phyloP scores from a whole-genome alignment of 2,888 invertebrate species.

The Apamea crenata region DNA sequence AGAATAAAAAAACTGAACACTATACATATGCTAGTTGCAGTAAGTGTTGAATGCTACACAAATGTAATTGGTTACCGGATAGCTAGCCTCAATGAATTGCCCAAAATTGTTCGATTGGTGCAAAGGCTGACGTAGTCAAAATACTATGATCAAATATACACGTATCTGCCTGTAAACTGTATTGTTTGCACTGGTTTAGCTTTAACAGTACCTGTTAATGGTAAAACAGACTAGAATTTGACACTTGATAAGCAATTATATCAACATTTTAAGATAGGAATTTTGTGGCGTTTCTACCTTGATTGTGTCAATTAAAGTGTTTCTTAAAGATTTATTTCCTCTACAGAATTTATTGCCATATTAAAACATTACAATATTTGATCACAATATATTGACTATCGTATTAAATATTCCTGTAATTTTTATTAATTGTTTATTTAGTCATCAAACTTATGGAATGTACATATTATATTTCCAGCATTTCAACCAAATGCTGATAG shows the following conservation, averaged over 20 bases:
- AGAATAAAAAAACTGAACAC: not conserved
- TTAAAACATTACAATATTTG: not conserved
- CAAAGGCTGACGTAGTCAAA: slow-evolving; percentile 26
- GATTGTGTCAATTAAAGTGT: not conserved
- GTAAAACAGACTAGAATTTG: not conserved
- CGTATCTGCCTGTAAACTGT: not conserved
- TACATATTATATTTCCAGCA: not conserved
- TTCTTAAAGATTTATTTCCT: not conserved
- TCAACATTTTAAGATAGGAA: too few relatives aligned
- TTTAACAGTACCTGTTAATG: not conserved
- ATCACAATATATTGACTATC: not conserved
- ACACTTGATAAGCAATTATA: not conserved
- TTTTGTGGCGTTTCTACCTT: not conserved
- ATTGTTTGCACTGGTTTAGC: not conserved
- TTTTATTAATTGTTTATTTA: not conserved
- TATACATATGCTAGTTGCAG: not conserved
- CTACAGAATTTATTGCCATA: not conserved
- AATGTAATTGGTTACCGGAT: slow-evolving; percentile 38
- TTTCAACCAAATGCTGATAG: not conserved
- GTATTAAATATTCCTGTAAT: too few relatives aligned
- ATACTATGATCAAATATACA: slow-evolving; percentile 24
- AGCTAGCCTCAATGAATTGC: slow-evolving; percentile 24
- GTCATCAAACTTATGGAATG: too few relatives aligned
- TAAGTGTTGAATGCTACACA: slow-evolving; percentile 17
- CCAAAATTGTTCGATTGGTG: slow-evolving; percentile 33